Percentiles rank a stretch among this genome's conserved stretches.
Evolutionary conservation across 1,140 invertebrate species (phyloP).

Genomic region (Drosophila micromelanica): DNA sequence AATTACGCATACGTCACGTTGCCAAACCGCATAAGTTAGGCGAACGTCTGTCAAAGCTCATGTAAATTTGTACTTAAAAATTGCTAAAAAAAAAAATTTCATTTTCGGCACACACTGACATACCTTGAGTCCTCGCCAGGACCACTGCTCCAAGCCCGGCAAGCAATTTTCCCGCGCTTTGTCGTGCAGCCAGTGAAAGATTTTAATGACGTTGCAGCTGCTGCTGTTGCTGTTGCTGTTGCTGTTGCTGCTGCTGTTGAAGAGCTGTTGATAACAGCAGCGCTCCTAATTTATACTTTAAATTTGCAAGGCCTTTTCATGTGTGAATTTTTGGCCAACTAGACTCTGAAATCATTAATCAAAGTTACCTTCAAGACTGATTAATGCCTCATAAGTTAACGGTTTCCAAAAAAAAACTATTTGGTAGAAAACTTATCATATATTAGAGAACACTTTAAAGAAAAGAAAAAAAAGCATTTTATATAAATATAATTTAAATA

Average conservation of each 20-base stretch:
- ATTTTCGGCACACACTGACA: background rate
- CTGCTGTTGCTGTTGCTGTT: constrained; percentile 7
- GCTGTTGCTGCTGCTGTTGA: constrained; percentile 9
- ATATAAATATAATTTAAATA: too few relatives aligned
- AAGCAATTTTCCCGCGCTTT: constrained; percentile 74
- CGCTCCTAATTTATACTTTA: constrained; percentile 53
- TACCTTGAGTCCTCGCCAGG: background rate
- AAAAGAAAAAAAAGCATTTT: too few relatives aligned
- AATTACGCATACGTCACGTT: constrained; percentile 68
- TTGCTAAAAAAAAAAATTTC: constrained; percentile 21
- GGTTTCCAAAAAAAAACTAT: too few relatives aligned
- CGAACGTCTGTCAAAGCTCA: constrained; percentile 51
- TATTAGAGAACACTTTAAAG: too few relatives aligned
- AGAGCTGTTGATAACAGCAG: constrained; percentile 4
- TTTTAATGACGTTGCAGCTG: constrained; percentile 68
- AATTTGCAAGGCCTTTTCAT: constrained; percentile 39
- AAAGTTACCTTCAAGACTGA: background rate
- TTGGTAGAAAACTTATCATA: too few relatives aligned
- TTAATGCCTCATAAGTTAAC: background rate
- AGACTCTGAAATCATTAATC: background rate
- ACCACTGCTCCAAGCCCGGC: constrained; percentile 17
- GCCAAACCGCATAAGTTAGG: constrained; percentile 60
- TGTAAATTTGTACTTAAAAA: constrained; percentile 43
- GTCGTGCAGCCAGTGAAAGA: constrained; percentile 72
- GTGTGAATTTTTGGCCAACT: background rate